Percentiles rank a stretch among this genome's conserved stretches.
Conservation (phyloP, 1,140 invertebrate genomes). For the Chelonus insularis region DNA sequence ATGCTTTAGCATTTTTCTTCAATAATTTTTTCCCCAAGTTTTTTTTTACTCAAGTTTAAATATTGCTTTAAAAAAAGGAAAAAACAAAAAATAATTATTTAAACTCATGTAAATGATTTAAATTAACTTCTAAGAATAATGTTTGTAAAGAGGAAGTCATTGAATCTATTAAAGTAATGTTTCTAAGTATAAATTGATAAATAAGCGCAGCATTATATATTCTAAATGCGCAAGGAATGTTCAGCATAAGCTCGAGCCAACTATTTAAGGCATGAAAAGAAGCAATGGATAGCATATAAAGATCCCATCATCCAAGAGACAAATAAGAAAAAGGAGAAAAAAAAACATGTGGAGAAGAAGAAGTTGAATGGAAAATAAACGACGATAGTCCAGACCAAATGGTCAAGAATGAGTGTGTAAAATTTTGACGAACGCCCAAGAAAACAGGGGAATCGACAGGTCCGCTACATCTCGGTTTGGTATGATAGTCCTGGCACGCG, state of each 20-base stretch:
- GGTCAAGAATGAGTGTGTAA: neutral
- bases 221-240: constrained; percentile 17
- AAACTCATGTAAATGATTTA: too few relatives aligned
- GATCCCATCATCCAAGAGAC: neutral
- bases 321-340: neutral
- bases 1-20: too few relatives aligned
- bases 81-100: too few relatives aligned
- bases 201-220: constrained; percentile 19
- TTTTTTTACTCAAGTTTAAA: too few relatives aligned
- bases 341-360: neutral
- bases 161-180: constrained; percentile 4
- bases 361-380: neutral
- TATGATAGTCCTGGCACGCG: constrained; percentile 54
- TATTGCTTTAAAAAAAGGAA: too few relatives aligned
- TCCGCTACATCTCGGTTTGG: constrained; percentile 19
- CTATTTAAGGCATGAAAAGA: constrained; percentile 16
- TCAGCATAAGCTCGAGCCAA: neutral
- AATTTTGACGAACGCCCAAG: constrained; percentile 3
- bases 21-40: too few relatives aligned
- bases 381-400: neutral
- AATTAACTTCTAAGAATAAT: too few relatives aligned
- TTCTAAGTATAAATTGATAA: too few relatives aligned
- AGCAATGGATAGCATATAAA: constrained; percentile 17
- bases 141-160: neutral
- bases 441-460: constrained; percentile 33